These are phyloP conservation scores for Cephonodes hylas DNA, from an alignment of 2,888 invertebrate species.

Conservation along the genomic window DNA sequence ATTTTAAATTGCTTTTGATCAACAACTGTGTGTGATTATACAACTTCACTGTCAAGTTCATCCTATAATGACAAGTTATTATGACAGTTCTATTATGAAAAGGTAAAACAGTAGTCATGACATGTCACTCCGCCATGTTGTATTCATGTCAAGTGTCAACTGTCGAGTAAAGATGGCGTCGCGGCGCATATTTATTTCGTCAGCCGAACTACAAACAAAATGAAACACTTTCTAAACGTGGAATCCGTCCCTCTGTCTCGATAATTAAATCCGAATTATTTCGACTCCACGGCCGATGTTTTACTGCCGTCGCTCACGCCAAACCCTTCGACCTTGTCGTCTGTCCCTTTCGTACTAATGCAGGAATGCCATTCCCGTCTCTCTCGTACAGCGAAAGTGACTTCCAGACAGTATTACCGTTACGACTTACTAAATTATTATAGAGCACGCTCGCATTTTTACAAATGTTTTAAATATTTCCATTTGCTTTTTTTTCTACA, in stretches of 20 bases:
- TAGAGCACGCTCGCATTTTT: conserved; percentile 41
- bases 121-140: background rate
- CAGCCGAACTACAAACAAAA: conserved; percentile 15
- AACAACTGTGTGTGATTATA: too few species aligned
- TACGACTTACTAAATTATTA: conserved; percentile 43
- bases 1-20: too few species aligned
- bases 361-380: conserved; percentile 23
- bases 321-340: conserved; percentile 37
- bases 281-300: conserved; percentile 26
- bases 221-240: conserved; percentile 37
- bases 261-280: conserved; percentile 42
- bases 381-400: conserved; percentile 35
- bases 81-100: background rate
- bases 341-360: conserved; percentile 22
- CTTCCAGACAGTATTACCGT: conserved; percentile 45
- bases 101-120: background rate
- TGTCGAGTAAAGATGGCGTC: conserved; percentile 1
- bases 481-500: background rate
- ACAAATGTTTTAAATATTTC: conserved; percentile 14
- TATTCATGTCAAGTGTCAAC: conserved; percentile 4
- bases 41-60: background rate
- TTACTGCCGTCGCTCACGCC: conserved; percentile 41
- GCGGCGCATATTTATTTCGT: conserved; percentile 4
- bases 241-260: conserved; percentile 36
- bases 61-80: background rate